Conservation (phyloP, 2,888 invertebrate species). For the Lamproptera curius region DNA sequence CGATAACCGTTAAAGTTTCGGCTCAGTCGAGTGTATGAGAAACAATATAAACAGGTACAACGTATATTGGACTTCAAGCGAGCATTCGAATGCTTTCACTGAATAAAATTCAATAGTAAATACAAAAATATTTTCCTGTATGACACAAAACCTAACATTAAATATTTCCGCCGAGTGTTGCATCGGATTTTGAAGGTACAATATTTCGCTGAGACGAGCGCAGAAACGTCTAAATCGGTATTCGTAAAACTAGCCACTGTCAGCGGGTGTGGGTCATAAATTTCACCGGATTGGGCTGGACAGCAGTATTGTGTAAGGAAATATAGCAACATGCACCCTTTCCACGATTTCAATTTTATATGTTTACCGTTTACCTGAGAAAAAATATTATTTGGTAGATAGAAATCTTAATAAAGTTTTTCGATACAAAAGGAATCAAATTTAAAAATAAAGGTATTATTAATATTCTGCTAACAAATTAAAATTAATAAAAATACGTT, state of each 20-base stretch:
- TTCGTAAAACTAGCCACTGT: slow-evolving; percentile 58
- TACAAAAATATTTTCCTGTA: no score
- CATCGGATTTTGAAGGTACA: slow-evolving; percentile 25
- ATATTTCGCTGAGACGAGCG: slow-evolving; percentile 47
- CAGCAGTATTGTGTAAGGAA: slow-evolving; percentile 64
- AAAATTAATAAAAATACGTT: no score
- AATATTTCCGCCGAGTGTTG: background rate
- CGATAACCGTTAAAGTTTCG: slow-evolving; percentile 24
- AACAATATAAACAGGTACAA: background rate
- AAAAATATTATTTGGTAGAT: background rate
- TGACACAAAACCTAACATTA: no score
- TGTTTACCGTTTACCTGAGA: no score
- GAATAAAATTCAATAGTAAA: no score
- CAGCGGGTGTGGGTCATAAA: slow-evolving; percentile 61
- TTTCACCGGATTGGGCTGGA: slow-evolving; percentile 66
- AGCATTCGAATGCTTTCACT: no score
- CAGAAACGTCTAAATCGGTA: slow-evolving; percentile 49
- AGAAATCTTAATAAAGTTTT: no score
- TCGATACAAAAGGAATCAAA: no score
- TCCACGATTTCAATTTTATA: background rate
- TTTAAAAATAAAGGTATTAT: no score
- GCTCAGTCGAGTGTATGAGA: background rate
- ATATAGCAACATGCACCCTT: slow-evolving; percentile 57
- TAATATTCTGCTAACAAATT: no score
- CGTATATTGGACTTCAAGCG: background rate